Conservation (phyloP, 1,140 invertebrate species). For the Protaetia brevitarsis region DNA sequence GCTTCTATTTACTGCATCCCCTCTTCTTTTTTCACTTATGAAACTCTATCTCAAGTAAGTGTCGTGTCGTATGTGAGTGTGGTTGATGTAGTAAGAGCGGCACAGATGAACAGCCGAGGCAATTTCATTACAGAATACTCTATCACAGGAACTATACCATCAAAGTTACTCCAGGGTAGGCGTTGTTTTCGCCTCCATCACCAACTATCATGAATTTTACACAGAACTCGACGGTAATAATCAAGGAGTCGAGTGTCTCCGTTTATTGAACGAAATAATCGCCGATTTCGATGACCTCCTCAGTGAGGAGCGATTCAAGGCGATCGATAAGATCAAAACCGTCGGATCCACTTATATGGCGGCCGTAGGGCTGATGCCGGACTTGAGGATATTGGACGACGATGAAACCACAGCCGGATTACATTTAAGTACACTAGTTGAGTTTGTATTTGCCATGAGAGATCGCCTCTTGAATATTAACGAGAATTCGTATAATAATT, state of each 20-base stretch:
- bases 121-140: slow-evolving; percentile 52
- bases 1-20: slow-evolving; percentile 25
- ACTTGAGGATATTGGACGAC: slow-evolving; percentile 65
- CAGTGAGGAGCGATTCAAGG: slow-evolving; percentile 79
- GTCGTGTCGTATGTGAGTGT: slow-evolving; percentile 10
- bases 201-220: slow-evolving; percentile 96
- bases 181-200: slow-evolving; percentile 90
- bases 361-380: slow-evolving; percentile 85
- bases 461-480: slow-evolving; percentile 86
- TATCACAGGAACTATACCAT: slow-evolving; percentile 85
- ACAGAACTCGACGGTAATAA: slow-evolving; percentile 91
- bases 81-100: slow-evolving; percentile 20
- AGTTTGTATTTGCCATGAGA: slow-evolving; percentile 88
- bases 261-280: slow-evolving; percentile 76
- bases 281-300: slow-evolving; percentile 93
- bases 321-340: slow-evolving; percentile 96
- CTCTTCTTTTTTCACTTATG: neutral
- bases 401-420: slow-evolving; percentile 62
- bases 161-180: slow-evolving; percentile 89
- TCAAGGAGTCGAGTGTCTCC: slow-evolving; percentile 87
- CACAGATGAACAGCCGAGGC: slow-evolving; percentile 12
- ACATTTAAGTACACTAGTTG: slow-evolving; percentile 74
- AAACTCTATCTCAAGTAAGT: slow-evolving; percentile 1
- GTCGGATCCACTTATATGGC: slow-evolving; percentile 96
- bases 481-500: slow-evolving; percentile 95